Evolutionary conservation across 2,113 vertebrate genomes (phyloP).

Genomic region (Cepphus grylle): DNA sequence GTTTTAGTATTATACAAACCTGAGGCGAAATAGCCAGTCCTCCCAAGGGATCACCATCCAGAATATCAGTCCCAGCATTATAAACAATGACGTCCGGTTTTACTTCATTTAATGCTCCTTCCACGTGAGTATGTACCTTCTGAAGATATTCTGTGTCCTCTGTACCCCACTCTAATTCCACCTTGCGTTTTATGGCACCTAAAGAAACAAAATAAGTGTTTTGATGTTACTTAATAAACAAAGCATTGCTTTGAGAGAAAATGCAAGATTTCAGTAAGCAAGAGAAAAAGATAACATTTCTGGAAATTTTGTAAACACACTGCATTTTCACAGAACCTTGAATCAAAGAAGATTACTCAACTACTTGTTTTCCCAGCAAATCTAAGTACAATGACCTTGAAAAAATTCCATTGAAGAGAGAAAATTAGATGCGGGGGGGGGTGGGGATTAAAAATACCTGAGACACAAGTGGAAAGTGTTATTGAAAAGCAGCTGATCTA

Average conservation of each 20-base stretch:
- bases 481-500: background rate
- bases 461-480: background rate
- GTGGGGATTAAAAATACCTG: too few species aligned
- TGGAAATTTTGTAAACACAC: background rate
- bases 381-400: conserved; percentile 9
- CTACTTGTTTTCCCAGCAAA: background rate
- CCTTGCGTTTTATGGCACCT: conserved; percentile 90
- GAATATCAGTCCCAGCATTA: conserved; percentile 91
- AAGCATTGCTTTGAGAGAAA: background rate
- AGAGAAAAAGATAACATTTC: background rate
- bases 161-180: conserved; percentile 94
- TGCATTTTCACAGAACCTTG: background rate
- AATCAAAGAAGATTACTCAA: background rate
- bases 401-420: background rate
- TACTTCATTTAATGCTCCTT: conserved; percentile 83
- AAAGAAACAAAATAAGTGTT: background rate
- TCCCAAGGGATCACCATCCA: conserved; percentile 91
- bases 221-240: background rate
- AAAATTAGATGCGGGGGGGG: background rate
- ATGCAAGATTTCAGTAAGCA: background rate
- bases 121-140: conserved; percentile 83
- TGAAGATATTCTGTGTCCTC: conserved; percentile 90
- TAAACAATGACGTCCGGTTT: conserved; percentile 87
- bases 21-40: conserved; percentile 91
- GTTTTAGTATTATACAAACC: conserved; percentile 69